Evolutionary conservation across 2,797 vertebrate species (phyloP), one percentile per base, ranked within the genome.

Genomic region (Rhabdomys pumilio): DNA sequence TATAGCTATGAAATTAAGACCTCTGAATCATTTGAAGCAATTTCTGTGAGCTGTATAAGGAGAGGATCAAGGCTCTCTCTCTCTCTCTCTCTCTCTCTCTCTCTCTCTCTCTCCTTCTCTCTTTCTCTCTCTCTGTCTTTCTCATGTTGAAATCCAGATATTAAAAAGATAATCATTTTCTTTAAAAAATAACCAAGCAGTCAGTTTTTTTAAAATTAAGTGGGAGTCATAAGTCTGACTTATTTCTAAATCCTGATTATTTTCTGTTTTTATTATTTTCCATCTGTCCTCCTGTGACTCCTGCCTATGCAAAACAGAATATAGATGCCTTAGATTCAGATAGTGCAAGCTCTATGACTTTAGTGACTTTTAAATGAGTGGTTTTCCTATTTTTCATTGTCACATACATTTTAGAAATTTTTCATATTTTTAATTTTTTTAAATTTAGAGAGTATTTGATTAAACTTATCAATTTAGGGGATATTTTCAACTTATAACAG

Each of bases 151-250:
- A 76, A 76, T 76, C 41, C 9, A 47, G 47, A 47, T 59, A 59
- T 61, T 77, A 29, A 57, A 76, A 92, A 89, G 22, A 22, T 34
- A 38, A 41, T 86, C 65, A 50, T 77, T 92, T 63, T 75, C 41
- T 85, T 67, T 24, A n/a, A 83, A 83, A 83, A 83, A 89, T 59
- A 76, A 84, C n/a, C 47, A 72, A 41, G n/a, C 17, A 77, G 57
- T 41, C 44, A 53, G 29, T 65, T 65, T 89, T n/a, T 19, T 24
- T 44, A 44, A 61, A 31, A 19, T 41, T 69, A 44, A 86, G 4
- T 15, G 20, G 59, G 59, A 31, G 38, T 67, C 8, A 12, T 14
- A 34, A 38, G 69, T 89, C 65, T 69, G 53, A 20, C 17, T 67
- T 22, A 55, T 47, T 79, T 80, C 63, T 57, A 44, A n/a, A 67